Conservation (phyloP, 2,113 vertebrate genomes). For the Prunella himalayana region DNA sequence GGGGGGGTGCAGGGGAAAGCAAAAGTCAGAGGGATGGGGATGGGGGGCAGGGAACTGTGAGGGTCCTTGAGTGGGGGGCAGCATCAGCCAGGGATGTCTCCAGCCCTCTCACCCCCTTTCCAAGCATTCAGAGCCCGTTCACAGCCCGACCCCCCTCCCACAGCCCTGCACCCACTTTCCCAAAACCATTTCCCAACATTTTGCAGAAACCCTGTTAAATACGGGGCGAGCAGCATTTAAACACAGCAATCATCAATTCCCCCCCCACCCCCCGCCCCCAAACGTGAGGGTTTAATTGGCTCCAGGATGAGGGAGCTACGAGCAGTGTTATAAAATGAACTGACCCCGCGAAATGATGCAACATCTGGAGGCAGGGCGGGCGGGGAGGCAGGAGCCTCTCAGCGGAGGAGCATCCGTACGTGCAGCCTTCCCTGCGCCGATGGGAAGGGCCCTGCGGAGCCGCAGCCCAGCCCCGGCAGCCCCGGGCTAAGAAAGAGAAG, state of each 20-base stretch:
- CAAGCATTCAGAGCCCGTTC: accelerated
- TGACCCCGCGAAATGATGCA: slow-evolving; percentile 7
- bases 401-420: neutral
- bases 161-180: accelerated
- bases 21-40: neutral
- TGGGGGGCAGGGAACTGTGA: accelerated
- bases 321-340: neutral
- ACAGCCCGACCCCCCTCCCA: neutral
- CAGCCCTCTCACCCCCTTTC: neutral
- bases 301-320: neutral
- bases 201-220: neutral
- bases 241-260: neutral
- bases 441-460: neutral
- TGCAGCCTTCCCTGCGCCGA: neutral
- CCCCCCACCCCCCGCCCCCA: neutral
- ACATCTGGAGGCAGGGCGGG: slow-evolving; percentile 48
- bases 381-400: neutral
- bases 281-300: neutral
- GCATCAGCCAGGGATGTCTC: neutral
- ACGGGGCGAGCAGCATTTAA: neutral
- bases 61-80: neutral
- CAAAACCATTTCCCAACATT: neutral
- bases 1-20: neutral
- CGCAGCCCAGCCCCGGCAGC: neutral
- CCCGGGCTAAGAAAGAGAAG: neutral